Percentiles rank a stretch among this genome's conserved stretches.
phyloP scores from a whole-genome alignment of 2,113 vertebrate genomes.

The Vanacampus margaritifer region DNA sequence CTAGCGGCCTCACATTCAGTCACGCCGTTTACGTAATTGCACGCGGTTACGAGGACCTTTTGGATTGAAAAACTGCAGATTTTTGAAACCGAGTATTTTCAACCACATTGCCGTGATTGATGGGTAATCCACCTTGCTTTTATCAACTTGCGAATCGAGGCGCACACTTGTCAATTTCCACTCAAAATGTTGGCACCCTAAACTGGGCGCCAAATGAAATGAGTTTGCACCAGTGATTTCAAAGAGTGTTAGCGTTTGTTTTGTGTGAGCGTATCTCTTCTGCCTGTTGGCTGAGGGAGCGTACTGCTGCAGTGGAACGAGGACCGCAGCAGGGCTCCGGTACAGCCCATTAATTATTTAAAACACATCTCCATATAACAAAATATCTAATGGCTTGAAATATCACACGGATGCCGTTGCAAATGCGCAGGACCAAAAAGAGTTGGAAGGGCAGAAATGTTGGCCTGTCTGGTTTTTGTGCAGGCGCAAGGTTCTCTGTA shows the following conservation, averaged over 20 bases:
- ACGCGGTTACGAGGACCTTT: conserved; percentile 52
- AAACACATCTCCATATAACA: conserved; percentile 52
- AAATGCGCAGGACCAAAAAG: conserved; percentile 15
- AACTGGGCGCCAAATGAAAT: conserved; percentile 39
- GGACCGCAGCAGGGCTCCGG: conserved; percentile 50
- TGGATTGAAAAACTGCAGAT: conserved; percentile 15
- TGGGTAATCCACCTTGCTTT: conserved; percentile 24
- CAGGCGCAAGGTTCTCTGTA: no score
- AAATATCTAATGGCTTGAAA: conserved; percentile 45
- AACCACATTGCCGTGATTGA: conserved; percentile 24
- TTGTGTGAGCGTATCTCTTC: conserved; percentile 17
- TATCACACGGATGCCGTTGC: conserved; percentile 17
- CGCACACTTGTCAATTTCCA: conserved; percentile 2
- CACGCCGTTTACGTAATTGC: conserved; percentile 44
- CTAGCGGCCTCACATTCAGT: background rate
- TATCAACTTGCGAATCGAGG: conserved; percentile 18
- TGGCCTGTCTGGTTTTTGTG: no score
- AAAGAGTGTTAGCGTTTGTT: conserved; percentile 23
- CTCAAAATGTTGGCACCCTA: conserved; percentile 30
- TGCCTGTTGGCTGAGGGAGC: conserved; percentile 42
- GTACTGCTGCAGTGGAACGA: conserved; percentile 53
- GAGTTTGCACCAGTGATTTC: conserved; percentile 38
- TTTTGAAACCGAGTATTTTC: conserved; percentile 34
- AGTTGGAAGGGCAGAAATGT: background rate
- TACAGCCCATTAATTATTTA: conserved; percentile 63